phyloP scores from a whole-genome alignment of 1,140 invertebrate genomes.

The Hetaerina americana region DNA sequence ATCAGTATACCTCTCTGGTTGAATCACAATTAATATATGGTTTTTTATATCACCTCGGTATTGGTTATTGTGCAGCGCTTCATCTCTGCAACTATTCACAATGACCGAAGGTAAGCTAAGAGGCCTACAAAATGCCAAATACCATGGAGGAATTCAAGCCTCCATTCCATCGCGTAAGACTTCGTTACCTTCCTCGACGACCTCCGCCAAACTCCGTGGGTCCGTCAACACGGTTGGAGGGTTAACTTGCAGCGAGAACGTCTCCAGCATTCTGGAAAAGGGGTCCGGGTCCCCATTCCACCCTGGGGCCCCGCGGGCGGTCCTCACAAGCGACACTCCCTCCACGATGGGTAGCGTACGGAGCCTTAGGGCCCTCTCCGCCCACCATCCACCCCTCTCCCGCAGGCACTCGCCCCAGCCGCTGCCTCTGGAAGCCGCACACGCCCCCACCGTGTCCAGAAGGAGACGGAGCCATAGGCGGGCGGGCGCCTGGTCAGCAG shows the following conservation, averaged over 20 bases:
- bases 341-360: background rate
- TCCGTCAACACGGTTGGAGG: background rate
- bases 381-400: background rate
- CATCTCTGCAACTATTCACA: no score
- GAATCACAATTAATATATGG: no score
- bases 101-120: no score
- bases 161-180: background rate
- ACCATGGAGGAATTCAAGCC: no score
- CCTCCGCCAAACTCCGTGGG: background rate
- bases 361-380: background rate
- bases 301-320: background rate
- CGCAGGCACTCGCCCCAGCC: background rate
- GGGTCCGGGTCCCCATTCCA: background rate
- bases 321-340: background rate
- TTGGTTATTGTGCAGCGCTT: no score
- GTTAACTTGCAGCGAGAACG: background rate
- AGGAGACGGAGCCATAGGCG: background rate
- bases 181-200: background rate
- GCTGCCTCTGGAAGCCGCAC: background rate
- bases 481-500: no score
- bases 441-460: background rate
- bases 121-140: no score
- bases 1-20: no score
- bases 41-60: no score
- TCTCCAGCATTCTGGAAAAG: background rate